Base-by-base conservation (phyloP, 2,797 vertebrate species). In the Tolypeutes matacus region DNA sequence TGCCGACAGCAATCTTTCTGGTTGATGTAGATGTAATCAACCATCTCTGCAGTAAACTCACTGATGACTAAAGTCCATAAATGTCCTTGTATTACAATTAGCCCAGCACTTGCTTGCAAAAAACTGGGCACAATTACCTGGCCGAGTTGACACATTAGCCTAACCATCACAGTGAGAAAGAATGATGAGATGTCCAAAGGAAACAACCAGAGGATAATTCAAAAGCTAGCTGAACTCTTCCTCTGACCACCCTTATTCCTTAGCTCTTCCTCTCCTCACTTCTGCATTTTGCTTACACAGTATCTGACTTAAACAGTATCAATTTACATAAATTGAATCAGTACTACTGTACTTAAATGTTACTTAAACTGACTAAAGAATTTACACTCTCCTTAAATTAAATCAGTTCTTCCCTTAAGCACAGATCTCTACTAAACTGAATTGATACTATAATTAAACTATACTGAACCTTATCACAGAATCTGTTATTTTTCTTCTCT, bases 211-310 rank as follows among this genome's bases (percentile, higher is more conserved):
- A 25, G 21, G 25, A 4, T 39, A 53, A 60, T 39, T 27, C 13
- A 51, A 34, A 25, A 82, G 21, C 20, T 65, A 29, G n/a, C 20
- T 60, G 8, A 56, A 60, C 3, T 31, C 7, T 42, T 17, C 39
- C 31, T 67, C 20, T 89, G 39, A 10, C 7, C 4, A 31, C 23
- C 36, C 1, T 17, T 20, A 31, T 13, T 23, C 27, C 64, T 85
- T 14, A 56, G 10, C 17, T 31, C 0, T 13, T 67, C 58, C 27
- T 84, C 11, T 60, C 36, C 36, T 81, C 34, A 34, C 34, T 15
- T 21, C 5, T 39, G 31, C 11, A 4, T 7, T 69, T 56, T 15
- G 1, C 51, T 49, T 72, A 20, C 11, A 70, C 0, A 21, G 0
- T 20, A 11, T 12, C 36, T 31, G 49, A 49, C n/a, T 25, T n/a